Conservation (phyloP, 2,113 vertebrate genomes). For the Craseonycteris thonglongyai region DNA sequence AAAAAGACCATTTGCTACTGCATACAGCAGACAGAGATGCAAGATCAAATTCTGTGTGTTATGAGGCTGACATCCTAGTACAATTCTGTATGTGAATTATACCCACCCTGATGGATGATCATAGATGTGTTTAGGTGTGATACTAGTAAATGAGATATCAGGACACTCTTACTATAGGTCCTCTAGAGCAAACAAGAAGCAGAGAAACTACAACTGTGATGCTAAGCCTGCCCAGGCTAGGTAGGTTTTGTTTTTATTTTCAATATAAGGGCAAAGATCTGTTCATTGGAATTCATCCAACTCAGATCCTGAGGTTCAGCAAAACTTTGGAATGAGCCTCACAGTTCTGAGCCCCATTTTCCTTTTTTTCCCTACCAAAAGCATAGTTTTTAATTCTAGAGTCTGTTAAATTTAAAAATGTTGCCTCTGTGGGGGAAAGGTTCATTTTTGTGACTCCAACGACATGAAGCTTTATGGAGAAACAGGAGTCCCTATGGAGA, state of each 20-base stretch:
- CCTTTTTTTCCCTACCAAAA: neutral
- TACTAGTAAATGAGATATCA: neutral
- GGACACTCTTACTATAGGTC: neutral
- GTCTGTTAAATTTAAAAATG: neutral
- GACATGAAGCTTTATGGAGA: neutral
- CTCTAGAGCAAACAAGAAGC: neutral
- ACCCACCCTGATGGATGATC: neutral
- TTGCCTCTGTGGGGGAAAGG: neutral
- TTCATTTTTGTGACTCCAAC: neutral
- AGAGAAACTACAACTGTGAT: neutral
- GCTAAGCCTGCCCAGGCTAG: neutral
- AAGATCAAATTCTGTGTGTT: neutral
- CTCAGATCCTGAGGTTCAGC: neutral
- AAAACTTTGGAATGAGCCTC: neutral
- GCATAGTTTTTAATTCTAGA: neutral
- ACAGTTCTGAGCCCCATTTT: neutral
- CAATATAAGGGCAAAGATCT: neutral
- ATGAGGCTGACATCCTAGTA: neutral
- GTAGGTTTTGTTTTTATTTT: neutral
- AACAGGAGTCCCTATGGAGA: neutral
- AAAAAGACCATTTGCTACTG: neutral
- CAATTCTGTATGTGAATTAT: neutral
- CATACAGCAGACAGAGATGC: neutral
- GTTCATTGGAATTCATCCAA: neutral
- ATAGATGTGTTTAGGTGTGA: neutral